Evolutionary conservation across 1,140 invertebrate genomes (phyloP).

Genomic region (Aphelenchoides fujianensis): DNA sequence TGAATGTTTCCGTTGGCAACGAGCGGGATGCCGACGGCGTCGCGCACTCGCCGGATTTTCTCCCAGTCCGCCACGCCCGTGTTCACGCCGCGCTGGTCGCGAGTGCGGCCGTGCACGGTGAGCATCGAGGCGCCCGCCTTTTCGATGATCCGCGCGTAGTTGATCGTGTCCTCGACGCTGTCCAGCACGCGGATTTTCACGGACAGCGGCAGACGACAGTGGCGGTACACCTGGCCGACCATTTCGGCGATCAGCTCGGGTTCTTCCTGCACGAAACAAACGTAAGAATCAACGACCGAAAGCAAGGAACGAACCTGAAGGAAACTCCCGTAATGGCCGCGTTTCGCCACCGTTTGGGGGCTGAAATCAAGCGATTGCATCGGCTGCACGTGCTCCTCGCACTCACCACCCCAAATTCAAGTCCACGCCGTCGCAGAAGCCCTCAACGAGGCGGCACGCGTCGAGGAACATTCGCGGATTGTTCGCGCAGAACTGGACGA

Average conservation of each 20-base stretch:
- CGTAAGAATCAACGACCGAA: slow-evolving; percentile 25
- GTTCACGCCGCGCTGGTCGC: slow-evolving; percentile 88
- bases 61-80: slow-evolving; percentile 92
- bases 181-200: slow-evolving; percentile 92
- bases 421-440: slow-evolving; percentile 84
- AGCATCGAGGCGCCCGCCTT: slow-evolving; percentile 80
- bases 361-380: too few relatives aligned
- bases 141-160: slow-evolving; percentile 91
- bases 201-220: slow-evolving; percentile 79
- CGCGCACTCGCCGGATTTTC: slow-evolving; percentile 84
- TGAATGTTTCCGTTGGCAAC: slow-evolving; percentile 98
- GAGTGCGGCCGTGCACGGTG: slow-evolving; percentile 89
- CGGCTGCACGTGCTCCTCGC: too few relatives aligned
- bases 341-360: slow-evolving; percentile 87
- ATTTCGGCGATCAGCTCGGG: slow-evolving; percentile 55
- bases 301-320: slow-evolving; percentile 88
- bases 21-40: slow-evolving; percentile 82
- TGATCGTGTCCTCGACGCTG: slow-evolving; percentile 78
- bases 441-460: slow-evolving; percentile 80
- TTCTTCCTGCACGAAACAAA: slow-evolving; percentile 48
- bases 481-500: slow-evolving; percentile 98
- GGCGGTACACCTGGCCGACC: slow-evolving; percentile 66
- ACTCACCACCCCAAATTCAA: slow-evolving; percentile 98
- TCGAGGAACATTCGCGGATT: slow-evolving; percentile 80
- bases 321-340: slow-evolving; percentile 78